phyloP scores from a whole-genome alignment of 2,888 invertebrate genomes.

The Oscheius sp. region DNA sequence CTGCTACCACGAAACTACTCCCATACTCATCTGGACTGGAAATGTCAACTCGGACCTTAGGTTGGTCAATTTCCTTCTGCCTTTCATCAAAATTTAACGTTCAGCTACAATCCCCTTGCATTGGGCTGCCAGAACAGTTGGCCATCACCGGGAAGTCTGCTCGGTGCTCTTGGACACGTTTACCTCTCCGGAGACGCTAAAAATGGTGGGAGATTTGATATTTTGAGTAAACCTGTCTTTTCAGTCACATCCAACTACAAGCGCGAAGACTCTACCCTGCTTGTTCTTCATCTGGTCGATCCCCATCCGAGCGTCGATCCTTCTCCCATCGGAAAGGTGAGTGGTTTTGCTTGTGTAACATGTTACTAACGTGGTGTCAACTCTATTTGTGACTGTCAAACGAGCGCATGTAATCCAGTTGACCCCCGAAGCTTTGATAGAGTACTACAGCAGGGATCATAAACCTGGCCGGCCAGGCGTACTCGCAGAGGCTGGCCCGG shows the following conservation, averaged over 20 bases:
- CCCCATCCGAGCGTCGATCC: constrained; percentile 7
- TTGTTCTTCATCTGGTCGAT: constrained; percentile 8
- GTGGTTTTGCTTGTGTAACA: background rate
- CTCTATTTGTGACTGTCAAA: no score
- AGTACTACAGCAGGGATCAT: no score
- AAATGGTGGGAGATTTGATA: background rate
- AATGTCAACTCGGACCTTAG: constrained; percentile 42
- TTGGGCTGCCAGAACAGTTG: background rate
- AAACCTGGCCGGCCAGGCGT: no score
- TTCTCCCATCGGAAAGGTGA: constrained; percentile 24
- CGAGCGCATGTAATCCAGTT: no score
- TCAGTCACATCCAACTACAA: constrained; percentile 4
- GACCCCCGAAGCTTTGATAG: no score
- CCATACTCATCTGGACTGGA: constrained; percentile 45
- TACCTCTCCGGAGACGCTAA: background rate
- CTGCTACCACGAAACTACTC: constrained; percentile 20
- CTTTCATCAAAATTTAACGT: background rate
- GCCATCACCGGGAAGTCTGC: background rate
- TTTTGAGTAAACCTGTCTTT: background rate
- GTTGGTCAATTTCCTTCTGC: background rate
- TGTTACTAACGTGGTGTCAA: no score
- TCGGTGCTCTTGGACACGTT: background rate
- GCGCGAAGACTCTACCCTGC: background rate
- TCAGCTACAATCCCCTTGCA: constrained; percentile 12
- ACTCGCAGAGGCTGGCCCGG: no score